Percentiles rank a stretch among this genome's conserved stretches.
phyloP scores from a whole-genome alignment of 2,888 invertebrate species.

The Prosopocoilus inquinatus region DNA sequence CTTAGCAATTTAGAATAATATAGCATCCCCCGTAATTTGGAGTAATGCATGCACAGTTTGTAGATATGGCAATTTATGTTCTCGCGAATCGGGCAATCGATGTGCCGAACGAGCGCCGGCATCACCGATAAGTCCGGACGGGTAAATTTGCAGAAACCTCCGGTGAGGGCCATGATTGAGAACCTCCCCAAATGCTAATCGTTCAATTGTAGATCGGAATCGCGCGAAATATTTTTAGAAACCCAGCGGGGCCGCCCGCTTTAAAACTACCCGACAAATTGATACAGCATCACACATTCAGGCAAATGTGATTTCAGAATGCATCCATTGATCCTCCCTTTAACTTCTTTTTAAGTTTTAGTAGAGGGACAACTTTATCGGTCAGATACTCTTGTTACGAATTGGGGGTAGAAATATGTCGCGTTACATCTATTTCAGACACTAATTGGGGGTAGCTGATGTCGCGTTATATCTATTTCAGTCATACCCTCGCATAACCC shows the following conservation, averaged over 20 bases:
- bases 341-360: too few species aligned
- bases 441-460: too few species aligned
- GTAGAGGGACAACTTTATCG: too few species aligned
- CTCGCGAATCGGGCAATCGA: conserved; percentile 38
- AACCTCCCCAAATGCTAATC: conserved; percentile 32
- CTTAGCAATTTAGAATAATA: conserved; percentile 38
- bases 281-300: too few species aligned
- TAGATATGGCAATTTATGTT: conserved; percentile 41
- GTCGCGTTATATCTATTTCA: too few species aligned
- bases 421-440: too few species aligned
- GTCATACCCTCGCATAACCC: too few species aligned
- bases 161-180: conserved; percentile 29
- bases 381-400: too few species aligned
- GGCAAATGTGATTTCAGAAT: too few species aligned
- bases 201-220: conserved; percentile 23
- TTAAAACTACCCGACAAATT: too few species aligned
- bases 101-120: conserved; percentile 31
- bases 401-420: too few species aligned
- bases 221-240: conserved; percentile 13
- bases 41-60: conserved; percentile 39
- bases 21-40: conserved; percentile 38
- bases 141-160: conserved; percentile 32
- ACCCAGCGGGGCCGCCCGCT: not conserved
- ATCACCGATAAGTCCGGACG: conserved; percentile 30
- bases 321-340: too few species aligned